Base-by-base conservation (phyloP, 2,113 vertebrate genomes). In the Thamnophis sirtalis region DNA sequence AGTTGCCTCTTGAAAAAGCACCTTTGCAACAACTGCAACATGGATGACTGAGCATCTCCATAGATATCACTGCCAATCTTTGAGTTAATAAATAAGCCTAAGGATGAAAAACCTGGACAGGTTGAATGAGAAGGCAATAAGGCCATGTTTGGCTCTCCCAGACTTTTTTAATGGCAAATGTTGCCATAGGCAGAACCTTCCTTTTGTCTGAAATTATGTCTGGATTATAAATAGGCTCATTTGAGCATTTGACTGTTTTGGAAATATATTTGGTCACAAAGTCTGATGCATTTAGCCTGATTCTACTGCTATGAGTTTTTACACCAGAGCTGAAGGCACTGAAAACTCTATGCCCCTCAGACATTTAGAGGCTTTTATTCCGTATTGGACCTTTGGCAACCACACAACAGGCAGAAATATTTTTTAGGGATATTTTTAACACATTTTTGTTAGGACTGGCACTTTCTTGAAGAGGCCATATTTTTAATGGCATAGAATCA, bases 391-490 rank as follows among this genome's bases (percentile, higher is more conserved):
- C 26, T 92, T 0, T 91, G 68, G 58, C 86, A 95, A 49, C 87
- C 63, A 26, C 88, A 90, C 33, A 95, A 94, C 80, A 87, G 6
- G 33, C 87, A 89, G 91, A 91, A 88, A 90, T 92, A 86, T 68
- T 68, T 68, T 68, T 68, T 68, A 68, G 28, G 28, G 11, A 68
- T n/a, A 33, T 68, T 13, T 15, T n/a, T 68, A 86, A 87, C n/a
- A 33, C 33, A 13, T 24, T 87, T 17, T 92, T 33, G 60, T 93
- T 58, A 89, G 51, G 95, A 94, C 93, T 94, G 91, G 53, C 93
- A 93, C 26, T 95, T 95, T 92, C 93, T 88, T 88, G 84, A 89
- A 92, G 89, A 88, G 92, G 90, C 93, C 90, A 28, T 93, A 43
- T 43, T 22, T 87, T 88, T 93, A 96, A 93, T 94, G 84, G 91